Percentiles rank a stretch among this genome's conserved stretches.
phyloP scores from a whole-genome alignment of 2,113 vertebrate genomes.

The Todiramphus saurophagus region DNA sequence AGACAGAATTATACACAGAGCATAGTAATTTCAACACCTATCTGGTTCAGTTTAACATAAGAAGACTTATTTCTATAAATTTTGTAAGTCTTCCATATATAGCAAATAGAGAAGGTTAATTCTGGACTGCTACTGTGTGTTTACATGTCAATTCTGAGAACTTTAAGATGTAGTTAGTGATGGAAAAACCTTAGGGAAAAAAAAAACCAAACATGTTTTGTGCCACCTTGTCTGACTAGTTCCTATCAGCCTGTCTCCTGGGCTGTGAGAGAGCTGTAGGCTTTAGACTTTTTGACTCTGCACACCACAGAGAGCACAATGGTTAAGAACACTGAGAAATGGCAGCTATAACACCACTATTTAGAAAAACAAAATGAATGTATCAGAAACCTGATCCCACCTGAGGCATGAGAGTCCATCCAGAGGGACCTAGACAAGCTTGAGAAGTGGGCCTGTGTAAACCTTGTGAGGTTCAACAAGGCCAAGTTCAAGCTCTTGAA shows the following conservation, averaged over 20 bases:
- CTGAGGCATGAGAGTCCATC: background rate
- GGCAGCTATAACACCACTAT: background rate
- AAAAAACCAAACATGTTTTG: background rate
- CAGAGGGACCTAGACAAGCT: background rate
- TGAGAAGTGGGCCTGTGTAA: background rate
- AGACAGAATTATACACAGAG: conserved; percentile 15
- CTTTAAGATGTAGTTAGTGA: background rate
- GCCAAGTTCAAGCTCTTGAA: background rate
- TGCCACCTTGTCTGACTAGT: background rate
- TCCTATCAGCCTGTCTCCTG: background rate
- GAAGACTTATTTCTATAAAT: conserved; percentile 21
- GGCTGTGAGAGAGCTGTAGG: background rate
- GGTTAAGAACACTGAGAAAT: background rate
- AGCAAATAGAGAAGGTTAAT: background rate
- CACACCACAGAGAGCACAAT: background rate
- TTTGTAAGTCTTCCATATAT: conserved; percentile 11
- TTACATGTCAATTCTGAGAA: background rate
- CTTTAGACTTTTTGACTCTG: background rate
- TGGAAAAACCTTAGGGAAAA: background rate
- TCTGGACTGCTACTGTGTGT: background rate
- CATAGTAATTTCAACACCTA: conserved; percentile 37
- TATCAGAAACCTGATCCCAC: background rate
- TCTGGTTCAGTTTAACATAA: conserved; percentile 10
- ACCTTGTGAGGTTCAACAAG: background rate
- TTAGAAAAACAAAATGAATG: background rate